A percentile compares a stretch with the other conserved stretches of the same genome.
These are phyloP conservation scores for Sphenopsis melanotis DNA, from an alignment of 2,797 vertebrate genomes.

Conservation along the genomic window DNA sequence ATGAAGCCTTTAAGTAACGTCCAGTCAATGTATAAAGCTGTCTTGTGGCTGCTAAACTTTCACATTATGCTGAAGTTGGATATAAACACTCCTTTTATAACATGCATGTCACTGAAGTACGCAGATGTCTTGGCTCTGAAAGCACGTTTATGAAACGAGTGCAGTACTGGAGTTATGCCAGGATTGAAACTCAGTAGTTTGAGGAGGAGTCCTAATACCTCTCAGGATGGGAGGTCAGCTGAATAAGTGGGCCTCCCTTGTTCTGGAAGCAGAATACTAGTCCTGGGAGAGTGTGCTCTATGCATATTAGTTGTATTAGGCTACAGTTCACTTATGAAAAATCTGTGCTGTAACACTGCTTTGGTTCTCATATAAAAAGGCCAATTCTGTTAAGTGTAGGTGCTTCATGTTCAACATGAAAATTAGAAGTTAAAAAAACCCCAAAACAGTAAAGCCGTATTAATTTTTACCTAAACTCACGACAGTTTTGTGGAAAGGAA, in stretches of 20 bases:
- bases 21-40: slow-evolving; percentile 56
- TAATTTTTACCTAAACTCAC: neutral
- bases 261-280: neutral
- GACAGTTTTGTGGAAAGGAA: neutral
- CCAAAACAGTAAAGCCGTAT: fast-evolving
- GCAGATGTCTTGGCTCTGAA: slow-evolving; percentile 71
- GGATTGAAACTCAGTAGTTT: slow-evolving; percentile 33
- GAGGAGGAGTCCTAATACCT: slow-evolving; percentile 53
- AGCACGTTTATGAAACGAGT: slow-evolving; percentile 54
- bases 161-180: slow-evolving; percentile 35
- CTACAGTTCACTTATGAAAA: neutral
- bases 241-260: slow-evolving; percentile 12
- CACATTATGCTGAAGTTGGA: slow-evolving; percentile 58
- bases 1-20: slow-evolving; percentile 61
- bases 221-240: slow-evolving; percentile 49
- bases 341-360: neutral
- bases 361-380: neutral
- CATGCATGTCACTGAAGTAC: slow-evolving; percentile 50
- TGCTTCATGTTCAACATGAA: neutral
- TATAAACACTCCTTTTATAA: slow-evolving; percentile 72
- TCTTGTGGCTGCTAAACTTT: slow-evolving; percentile 67
- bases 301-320: neutral
- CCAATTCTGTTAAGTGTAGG: neutral
- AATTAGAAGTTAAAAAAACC: neutral
- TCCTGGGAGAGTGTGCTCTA: neutral